Conservation (phyloP, 2,797 vertebrate species). For the Paramormyrops hopkinsi region DNA sequence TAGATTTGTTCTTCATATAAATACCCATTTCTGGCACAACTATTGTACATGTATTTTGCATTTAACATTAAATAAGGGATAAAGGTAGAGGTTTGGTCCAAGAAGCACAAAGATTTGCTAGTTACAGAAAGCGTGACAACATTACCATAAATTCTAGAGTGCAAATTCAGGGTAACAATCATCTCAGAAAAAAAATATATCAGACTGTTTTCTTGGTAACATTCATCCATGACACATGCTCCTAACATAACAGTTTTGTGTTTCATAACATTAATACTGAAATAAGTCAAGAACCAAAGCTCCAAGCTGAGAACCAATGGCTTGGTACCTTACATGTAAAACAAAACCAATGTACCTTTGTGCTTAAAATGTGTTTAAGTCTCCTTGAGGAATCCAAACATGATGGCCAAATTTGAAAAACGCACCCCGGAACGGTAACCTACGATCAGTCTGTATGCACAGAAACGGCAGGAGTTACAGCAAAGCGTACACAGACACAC, state of each 20-base stretch:
- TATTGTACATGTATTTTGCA: neutral
- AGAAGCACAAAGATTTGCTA: slow-evolving; percentile 23
- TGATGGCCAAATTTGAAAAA: neutral
- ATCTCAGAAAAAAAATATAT: neutral
- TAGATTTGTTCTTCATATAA: neutral
- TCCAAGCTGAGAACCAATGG: slow-evolving; percentile 19
- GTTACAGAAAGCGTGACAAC: slow-evolving; percentile 21
- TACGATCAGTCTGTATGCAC: neutral
- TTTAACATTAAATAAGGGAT: neutral
- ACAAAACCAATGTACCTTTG: slow-evolving; percentile 54
- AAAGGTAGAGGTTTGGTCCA: neutral
- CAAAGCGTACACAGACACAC: neutral
- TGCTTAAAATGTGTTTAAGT: slow-evolving; percentile 42
- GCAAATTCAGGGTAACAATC: neutral
- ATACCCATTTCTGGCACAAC: neutral
- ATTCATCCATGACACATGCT: slow-evolving; percentile 9
- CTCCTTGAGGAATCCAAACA: slow-evolving; percentile 11
- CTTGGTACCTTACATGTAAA: slow-evolving; percentile 21
- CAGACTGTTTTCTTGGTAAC: neutral
- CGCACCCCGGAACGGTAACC: neutral
- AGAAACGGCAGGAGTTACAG: neutral
- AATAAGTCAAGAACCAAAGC: slow-evolving; percentile 42
- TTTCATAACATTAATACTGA: slow-evolving; percentile 44
- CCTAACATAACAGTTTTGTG: neutral
- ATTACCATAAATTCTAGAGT: neutral